phyloP scores from a whole-genome alignment of 2,888 invertebrate species.

The Meteorus colon region DNA sequence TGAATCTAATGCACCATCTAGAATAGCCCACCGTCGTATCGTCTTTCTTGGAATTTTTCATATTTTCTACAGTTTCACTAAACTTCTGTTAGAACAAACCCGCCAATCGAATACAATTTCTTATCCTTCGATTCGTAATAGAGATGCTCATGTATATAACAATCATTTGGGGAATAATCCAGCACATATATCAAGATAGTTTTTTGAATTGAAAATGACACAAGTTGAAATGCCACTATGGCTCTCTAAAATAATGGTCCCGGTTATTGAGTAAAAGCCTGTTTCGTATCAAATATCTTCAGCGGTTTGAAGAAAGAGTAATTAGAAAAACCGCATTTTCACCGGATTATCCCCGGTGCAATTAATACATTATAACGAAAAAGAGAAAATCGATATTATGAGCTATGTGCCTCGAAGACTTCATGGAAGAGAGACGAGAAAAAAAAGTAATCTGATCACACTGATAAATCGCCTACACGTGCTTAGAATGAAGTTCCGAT shows the following conservation, averaged over 20 bases:
- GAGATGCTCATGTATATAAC: neutral
- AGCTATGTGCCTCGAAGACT: slow-evolving; percentile 36
- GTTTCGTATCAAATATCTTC: neutral
- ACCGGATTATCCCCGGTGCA: too few species aligned
- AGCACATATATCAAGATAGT: slow-evolving; percentile 29
- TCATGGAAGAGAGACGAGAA: slow-evolving; percentile 20
- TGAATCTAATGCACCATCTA: neutral
- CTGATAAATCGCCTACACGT: neutral
- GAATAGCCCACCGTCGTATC: neutral
- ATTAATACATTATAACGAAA: neutral
- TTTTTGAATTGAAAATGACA: slow-evolving; percentile 38
- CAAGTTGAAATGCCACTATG: slow-evolving; percentile 30
- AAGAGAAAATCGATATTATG: slow-evolving; percentile 1
- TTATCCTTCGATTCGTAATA: neutral
- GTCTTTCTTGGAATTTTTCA: neutral
- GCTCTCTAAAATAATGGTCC: slow-evolving; percentile 27
- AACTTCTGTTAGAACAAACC: slow-evolving; percentile 1
- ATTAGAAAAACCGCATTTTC: neutral
- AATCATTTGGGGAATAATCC: slow-evolving; percentile 21
- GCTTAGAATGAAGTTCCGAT: neutral
- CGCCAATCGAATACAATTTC: slow-evolving; percentile 27
- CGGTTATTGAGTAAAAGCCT: slow-evolving; percentile 6
- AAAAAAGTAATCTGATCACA: slow-evolving; percentile 24
- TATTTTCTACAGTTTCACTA: neutral
- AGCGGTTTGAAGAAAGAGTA: neutral